phyloP scores from a whole-genome alignment of 2,888 invertebrate species.

The Drosophila mimica region DNA sequence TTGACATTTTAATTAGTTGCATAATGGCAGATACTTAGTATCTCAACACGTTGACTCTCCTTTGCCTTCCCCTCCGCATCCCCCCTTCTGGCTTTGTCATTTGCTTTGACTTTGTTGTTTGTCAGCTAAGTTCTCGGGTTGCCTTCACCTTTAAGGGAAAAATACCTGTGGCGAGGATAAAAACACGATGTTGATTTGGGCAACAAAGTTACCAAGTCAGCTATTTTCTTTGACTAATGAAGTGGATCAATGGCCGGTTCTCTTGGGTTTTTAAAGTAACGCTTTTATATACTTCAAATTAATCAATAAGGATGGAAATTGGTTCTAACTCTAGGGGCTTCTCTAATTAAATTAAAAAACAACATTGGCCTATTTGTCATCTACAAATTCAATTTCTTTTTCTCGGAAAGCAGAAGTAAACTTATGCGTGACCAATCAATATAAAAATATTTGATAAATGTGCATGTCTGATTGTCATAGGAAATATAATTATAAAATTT shows the following conservation, averaged over 20 bases:
- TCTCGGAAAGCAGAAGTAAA: not conserved
- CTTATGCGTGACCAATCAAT: not conserved
- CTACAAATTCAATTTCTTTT: not conserved
- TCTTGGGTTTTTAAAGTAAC: not conserved
- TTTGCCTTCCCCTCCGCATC: not conserved
- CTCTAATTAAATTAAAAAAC: not conserved
- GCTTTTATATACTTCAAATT: not conserved
- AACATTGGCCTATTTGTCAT: not conserved
- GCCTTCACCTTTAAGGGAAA: conserved; percentile 8
- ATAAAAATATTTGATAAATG: not conserved
- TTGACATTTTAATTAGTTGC: conserved; percentile 71
- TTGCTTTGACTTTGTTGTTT: conserved; percentile 16
- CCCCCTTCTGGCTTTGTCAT: not conserved
- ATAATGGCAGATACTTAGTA: conserved; percentile 59
- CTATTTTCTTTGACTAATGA: conserved; percentile 25
- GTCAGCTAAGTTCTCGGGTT: conserved; percentile 3
- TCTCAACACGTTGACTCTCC: conserved; percentile 53
- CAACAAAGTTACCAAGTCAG: conserved; percentile 7
- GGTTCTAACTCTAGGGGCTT: not conserved
- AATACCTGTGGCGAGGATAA: conserved; percentile 3
- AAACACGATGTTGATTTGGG: conserved; percentile 4
- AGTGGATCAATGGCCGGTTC: not conserved
- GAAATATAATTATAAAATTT: not conserved
- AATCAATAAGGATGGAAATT: not conserved
- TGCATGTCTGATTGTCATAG: not conserved